Conservation (phyloP, 1,140 invertebrate genomes). For the Musca domestica region DNA sequence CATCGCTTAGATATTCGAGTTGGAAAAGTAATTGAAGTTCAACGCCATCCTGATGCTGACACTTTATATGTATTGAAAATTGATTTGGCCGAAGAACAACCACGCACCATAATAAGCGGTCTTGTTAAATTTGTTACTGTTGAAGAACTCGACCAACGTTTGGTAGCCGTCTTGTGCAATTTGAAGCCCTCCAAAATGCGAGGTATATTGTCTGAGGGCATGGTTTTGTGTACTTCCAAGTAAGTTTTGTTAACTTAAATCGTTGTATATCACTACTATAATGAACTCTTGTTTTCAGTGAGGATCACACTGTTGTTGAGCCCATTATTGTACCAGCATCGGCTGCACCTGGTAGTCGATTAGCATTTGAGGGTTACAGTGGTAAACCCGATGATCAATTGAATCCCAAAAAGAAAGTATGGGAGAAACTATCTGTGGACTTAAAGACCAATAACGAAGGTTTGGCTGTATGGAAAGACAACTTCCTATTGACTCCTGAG, state of each 20-base stretch:
- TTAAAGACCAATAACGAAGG: slow-evolving; percentile 74
- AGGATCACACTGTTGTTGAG: slow-evolving; percentile 78
- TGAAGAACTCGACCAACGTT: slow-evolving; percentile 81
- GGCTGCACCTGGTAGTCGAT: slow-evolving; percentile 74
- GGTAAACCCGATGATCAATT: slow-evolving; percentile 77
- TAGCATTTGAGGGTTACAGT: slow-evolving; percentile 76
- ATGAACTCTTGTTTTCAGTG: slow-evolving; percentile 52
- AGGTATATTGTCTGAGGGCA: slow-evolving; percentile 83
- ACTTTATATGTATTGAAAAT: slow-evolving; percentile 92
- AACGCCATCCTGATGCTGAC: slow-evolving; percentile 95
- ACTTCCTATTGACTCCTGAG: slow-evolving; percentile 63
- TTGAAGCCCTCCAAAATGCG: slow-evolving; percentile 91
- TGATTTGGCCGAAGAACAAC: slow-evolving; percentile 70
- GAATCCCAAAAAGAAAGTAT: slow-evolving; percentile 98
- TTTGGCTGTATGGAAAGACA: slow-evolving; percentile 80
- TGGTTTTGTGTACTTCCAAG: slow-evolving; percentile 89
- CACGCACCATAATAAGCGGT: slow-evolving; percentile 81
- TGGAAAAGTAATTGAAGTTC: slow-evolving; percentile 86
- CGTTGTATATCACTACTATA: background rate
- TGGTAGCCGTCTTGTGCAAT: slow-evolving; percentile 90
- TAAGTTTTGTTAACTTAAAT: slow-evolving; percentile 56
- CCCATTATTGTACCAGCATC: slow-evolving; percentile 73
- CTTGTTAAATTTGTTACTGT: slow-evolving; percentile 86
- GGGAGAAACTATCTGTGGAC: slow-evolving; percentile 87
- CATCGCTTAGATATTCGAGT: slow-evolving; percentile 84